A percentile compares a stretch with the other conserved stretches of the same genome.
Evolutionary conservation across 2,888 invertebrate species (phyloP).

Genomic region (Chirona hameri): DNA sequence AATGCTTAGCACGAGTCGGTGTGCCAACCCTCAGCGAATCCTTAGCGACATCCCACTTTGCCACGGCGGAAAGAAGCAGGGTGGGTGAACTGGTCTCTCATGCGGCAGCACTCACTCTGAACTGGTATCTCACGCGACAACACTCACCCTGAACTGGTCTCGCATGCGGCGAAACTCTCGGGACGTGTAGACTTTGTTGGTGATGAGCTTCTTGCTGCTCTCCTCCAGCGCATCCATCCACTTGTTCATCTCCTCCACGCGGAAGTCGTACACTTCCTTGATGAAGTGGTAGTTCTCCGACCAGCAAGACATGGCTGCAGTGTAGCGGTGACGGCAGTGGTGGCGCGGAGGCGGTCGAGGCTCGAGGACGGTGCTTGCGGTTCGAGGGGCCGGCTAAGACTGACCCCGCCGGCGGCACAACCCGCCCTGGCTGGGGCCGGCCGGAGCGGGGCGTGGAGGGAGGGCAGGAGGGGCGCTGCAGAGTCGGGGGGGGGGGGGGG

Average conservation of each 20-base stretch:
- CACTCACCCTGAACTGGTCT: slow-evolving; percentile 26
- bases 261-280: slow-evolving; percentile 30
- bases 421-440: too few relatives aligned
- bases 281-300: slow-evolving; percentile 29
- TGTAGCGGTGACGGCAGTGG: neutral
- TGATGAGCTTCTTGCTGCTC: slow-evolving; percentile 31
- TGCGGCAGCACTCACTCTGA: too few relatives aligned
- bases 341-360: too few relatives aligned
- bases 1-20: too few relatives aligned
- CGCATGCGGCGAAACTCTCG: slow-evolving; percentile 23
- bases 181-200: slow-evolving; percentile 27
- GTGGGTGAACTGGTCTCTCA: too few relatives aligned
- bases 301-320: slow-evolving; percentile 22
- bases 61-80: too few relatives aligned
- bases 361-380: neutral
- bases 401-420: too few relatives aligned
- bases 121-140: too few relatives aligned
- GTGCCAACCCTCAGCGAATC: too few relatives aligned
- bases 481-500: neutral
- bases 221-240: slow-evolving; percentile 30
- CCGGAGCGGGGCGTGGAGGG: too few relatives aligned
- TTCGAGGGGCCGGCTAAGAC: neutral
- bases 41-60: too few relatives aligned
- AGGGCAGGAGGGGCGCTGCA: too few relatives aligned
- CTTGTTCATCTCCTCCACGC: slow-evolving; percentile 29